phyloP scores from a whole-genome alignment of 2,113 vertebrate genomes.

The Hyla sarda region DNA sequence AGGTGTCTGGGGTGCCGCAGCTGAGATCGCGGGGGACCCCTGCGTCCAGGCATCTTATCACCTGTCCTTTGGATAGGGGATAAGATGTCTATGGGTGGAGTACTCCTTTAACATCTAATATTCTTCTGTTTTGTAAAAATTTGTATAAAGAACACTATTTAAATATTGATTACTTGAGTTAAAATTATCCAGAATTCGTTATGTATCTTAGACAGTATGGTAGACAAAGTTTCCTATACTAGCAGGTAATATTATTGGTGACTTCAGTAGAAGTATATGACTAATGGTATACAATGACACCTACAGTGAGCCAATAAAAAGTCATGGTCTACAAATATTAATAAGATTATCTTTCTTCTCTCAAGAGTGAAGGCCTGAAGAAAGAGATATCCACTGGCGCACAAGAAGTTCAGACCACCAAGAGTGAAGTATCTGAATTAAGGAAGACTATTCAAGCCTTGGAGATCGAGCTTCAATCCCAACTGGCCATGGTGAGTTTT shows the following conservation, averaged over 20 bases:
- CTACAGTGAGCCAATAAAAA: not conserved
- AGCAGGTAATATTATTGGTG: not conserved
- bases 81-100: too few species aligned
- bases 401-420: slow-evolving; percentile 65
- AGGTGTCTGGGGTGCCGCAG: too few species aligned
- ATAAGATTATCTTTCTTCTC: not conserved
- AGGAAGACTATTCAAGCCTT: slow-evolving; percentile 72
- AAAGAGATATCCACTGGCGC: slow-evolving; percentile 62
- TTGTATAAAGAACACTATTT: not conserved
- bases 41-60: too few species aligned
- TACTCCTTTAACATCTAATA: too few species aligned
- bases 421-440: slow-evolving; percentile 66
- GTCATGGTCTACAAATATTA: not conserved
- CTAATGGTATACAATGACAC: not conserved
- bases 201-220: not conserved
- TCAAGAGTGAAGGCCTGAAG: slow-evolving; percentile 69
- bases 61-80: too few species aligned
- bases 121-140: too few species aligned
- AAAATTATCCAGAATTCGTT: not conserved
- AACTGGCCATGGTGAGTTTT: slow-evolving; percentile 69
- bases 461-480: slow-evolving; percentile 72
- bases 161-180: not conserved
- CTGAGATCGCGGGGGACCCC: too few species aligned
- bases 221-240: not conserved
- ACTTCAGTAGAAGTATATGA: not conserved